Percentiles rank a stretch among this genome's conserved stretches.
Evolutionary conservation across 64 coral and sea anemone genomes (phyloP).

Genomic region (Astreopora myriophthalma): DNA sequence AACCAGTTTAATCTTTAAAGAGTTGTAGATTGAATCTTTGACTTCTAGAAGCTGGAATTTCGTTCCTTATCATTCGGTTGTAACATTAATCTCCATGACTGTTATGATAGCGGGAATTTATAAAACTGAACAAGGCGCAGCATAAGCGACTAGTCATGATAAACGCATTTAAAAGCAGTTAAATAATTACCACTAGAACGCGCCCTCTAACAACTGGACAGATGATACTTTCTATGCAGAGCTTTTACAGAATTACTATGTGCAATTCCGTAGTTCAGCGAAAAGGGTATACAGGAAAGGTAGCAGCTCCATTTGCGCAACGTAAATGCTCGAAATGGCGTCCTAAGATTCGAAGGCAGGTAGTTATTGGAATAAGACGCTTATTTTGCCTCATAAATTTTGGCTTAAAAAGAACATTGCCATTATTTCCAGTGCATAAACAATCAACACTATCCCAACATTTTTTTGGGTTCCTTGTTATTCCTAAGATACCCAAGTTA

Average conservation of each 20-base stretch:
- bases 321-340: neutral
- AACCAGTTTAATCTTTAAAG: neutral
- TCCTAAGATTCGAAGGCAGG: neutral
- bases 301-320: neutral
- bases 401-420: neutral
- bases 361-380: neutral
- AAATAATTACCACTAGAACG: neutral
- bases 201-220: neutral
- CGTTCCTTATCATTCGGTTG: neutral
- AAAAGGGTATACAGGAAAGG: neutral
- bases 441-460: neutral
- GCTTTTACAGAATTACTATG: neutral
- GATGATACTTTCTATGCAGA: neutral
- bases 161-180: neutral
- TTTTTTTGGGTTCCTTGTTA: neutral
- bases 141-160: neutral
- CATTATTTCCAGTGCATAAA: neutral
- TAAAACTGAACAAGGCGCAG: neutral
- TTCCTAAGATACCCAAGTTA: neutral
- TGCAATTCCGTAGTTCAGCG: neutral
- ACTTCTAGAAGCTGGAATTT: neutral
- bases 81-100: neutral
- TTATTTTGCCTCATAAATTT: constrained; percentile 1
- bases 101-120: neutral
- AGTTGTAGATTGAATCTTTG: neutral